phyloP scores from a whole-genome alignment of 1,140 invertebrate genomes.

The Ostrea edulis region DNA sequence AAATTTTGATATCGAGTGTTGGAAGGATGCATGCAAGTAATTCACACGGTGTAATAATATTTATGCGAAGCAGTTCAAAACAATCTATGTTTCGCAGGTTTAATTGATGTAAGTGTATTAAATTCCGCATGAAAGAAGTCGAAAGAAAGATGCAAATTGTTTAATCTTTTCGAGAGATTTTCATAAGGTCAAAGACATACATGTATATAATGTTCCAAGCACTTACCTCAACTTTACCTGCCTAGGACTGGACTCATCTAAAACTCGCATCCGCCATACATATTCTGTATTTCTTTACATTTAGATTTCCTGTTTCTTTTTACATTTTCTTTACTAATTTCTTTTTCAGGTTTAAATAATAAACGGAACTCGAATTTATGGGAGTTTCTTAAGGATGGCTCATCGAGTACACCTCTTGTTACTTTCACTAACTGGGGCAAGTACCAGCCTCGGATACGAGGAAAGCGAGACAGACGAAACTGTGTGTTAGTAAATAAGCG shows the following conservation, averaged over 20 bases:
- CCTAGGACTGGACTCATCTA: too few relatives aligned
- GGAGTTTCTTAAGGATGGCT: slow-evolving; percentile 68
- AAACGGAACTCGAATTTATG: slow-evolving; percentile 64
- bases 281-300: too few relatives aligned
- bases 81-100: neutral
- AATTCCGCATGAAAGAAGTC: neutral
- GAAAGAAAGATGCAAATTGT: neutral
- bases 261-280: too few relatives aligned
- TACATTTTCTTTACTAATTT: neutral
- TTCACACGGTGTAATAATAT: neutral
- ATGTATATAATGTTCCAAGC: too few relatives aligned
- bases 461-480: slow-evolving; percentile 68
- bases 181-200: too few relatives aligned
- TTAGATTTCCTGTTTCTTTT: too few relatives aligned
- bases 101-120: neutral
- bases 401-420: slow-evolving; percentile 35
- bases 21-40: neutral
- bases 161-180: too few relatives aligned
- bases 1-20: neutral
- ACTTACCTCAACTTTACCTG: too few relatives aligned
- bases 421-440: slow-evolving; percentile 69
- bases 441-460: slow-evolving; percentile 64
- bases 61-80: neutral
- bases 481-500: slow-evolving; percentile 74
- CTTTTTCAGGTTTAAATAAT: slow-evolving; percentile 72